Base-by-base conservation (phyloP, 1,140 invertebrate genomes). In the Delia radicum region DNA sequence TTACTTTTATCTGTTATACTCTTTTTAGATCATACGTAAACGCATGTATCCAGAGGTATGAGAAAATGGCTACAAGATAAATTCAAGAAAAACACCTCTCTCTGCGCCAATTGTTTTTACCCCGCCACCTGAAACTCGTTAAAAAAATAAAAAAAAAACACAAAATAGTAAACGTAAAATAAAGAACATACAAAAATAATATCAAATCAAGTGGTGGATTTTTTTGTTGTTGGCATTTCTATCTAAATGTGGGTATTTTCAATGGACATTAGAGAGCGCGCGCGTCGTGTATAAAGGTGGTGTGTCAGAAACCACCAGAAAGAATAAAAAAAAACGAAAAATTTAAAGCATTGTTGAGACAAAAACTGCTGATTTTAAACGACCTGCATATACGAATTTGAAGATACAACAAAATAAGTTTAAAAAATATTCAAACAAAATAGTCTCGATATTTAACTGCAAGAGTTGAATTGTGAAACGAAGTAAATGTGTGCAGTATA, bases 391-490 rank as follows among this genome's bases (percentile, higher is more conserved):
- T 6, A 55, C 48, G 48, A 67, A 67, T 31, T 15, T 13, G 28
- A 31, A 67, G 63, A 69, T 37, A 69, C 65, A 29, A 29, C 63
- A 67, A 69, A 69, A 69, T 21, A 31, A 37, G 29, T 21, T 33
- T 7, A 37, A 69, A 69, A 69, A 27, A 33, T 31, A 67, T 29
- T 29, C 27, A 67, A 67, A 18, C 18, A 33, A 69, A 69, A 69
- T 69, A 69, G 65, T 69, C 48, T 55, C 65, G 65, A 69, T 33
- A 69, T 69, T 69, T 31, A 37, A 18, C 31, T 69, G 29, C 29
- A 69, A 69, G 65, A 37, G 65, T 69, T 69, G 65, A 69, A 55
- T n/a, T 33, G 65, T 69, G 29, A 69, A 55, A 55, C 48, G 48
- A 55, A 55, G 65, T 69, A 29, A 31, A 69, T 69, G n/a, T 33